phyloP scores from a whole-genome alignment of 2,888 invertebrate genomes.

The Gari tellinella region DNA sequence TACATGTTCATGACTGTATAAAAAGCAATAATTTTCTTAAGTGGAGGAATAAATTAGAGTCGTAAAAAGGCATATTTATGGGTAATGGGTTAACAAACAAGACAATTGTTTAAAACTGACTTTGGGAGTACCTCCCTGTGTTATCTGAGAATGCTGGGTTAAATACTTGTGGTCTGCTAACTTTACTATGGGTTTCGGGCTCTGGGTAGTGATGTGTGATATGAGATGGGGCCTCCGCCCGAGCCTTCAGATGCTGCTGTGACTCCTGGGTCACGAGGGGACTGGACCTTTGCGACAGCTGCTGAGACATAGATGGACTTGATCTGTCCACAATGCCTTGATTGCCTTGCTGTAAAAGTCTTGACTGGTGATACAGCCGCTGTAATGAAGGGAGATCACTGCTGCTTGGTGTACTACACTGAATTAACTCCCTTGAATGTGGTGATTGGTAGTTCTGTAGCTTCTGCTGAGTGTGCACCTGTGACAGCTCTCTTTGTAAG shows the following conservation, averaged over 20 bases:
- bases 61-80: no score
- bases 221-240: conserved; percentile 2
- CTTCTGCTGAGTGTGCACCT: background rate
- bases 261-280: background rate
- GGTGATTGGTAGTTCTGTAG: background rate
- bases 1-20: no score
- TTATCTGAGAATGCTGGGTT: conserved; percentile 21
- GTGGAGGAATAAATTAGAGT: no score
- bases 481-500: background rate
- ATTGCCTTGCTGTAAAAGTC: background rate
- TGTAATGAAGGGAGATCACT: background rate
- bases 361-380: conserved; percentile 4
- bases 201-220: conserved; percentile 5
- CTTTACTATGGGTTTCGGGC: background rate
- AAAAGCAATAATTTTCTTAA: no score
- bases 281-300: no score
- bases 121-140: no score
- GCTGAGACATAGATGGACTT: no score
- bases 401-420: conserved; percentile 4
- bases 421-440: conserved; percentile 6
- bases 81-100: no score
- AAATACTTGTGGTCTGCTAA: conserved; percentile 3
- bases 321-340: background rate
- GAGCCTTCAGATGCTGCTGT: background rate
- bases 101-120: no score